A percentile compares a stretch with the other conserved stretches of the same genome.
phyloP scores from a whole-genome alignment of 2,888 invertebrate genomes.

The Diplolepis rosae region DNA sequence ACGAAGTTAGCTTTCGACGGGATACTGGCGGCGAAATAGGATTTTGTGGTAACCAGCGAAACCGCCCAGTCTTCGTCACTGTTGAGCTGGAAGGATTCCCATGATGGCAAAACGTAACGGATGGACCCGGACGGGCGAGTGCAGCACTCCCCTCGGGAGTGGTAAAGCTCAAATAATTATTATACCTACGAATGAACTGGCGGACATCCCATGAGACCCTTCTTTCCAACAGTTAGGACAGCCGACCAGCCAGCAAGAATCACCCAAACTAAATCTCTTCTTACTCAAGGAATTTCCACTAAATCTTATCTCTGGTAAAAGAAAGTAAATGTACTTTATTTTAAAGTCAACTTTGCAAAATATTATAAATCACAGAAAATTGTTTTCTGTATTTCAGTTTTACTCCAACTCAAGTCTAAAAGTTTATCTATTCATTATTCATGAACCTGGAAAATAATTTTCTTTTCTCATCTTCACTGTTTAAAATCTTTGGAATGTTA shows the following conservation, averaged over 20 bases:
- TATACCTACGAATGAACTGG: not conserved
- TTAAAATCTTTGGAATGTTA: too few species aligned
- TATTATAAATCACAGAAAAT: too few species aligned
- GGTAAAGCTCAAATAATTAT: constrained; percentile 19
- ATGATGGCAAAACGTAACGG: not conserved
- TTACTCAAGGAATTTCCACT: not conserved
- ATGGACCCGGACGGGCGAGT: not conserved
- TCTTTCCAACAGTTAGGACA: constrained; percentile 3
- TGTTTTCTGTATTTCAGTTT: too few species aligned
- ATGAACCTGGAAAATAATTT: too few species aligned
- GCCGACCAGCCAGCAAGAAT: not conserved
- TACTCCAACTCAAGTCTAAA: too few species aligned
- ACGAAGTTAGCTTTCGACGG: constrained; percentile 22
- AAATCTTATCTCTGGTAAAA: not conserved
- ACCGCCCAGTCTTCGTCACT: constrained; percentile 27
- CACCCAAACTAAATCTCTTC: not conserved
- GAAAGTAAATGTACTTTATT: too few species aligned
- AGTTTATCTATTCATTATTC: too few species aligned
- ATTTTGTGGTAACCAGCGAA: constrained; percentile 27
- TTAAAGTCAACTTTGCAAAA: too few species aligned
- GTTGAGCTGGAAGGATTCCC: constrained; percentile 9
- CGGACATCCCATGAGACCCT: not conserved
- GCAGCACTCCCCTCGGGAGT: not conserved
- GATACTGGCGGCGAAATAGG: constrained; percentile 14
- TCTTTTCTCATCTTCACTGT: too few species aligned